Base-by-base conservation (phyloP, 64 coral and sea anemone genomes). In the Stichodactyla helianthus region DNA sequence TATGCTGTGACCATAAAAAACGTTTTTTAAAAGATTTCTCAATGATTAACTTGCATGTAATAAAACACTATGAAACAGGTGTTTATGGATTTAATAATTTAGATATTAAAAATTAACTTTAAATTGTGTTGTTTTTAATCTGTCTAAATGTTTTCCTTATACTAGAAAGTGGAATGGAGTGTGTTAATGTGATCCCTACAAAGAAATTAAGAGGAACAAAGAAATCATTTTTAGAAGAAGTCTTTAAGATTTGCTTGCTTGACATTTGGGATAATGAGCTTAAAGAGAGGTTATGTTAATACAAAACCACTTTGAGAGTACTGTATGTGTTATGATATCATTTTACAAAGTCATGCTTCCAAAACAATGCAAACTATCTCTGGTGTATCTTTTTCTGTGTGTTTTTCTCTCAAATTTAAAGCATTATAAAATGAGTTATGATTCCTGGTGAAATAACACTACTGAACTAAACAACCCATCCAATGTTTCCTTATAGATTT, bases 401-500 rank as follows among this genome's bases (percentile, higher is more conserved):
- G 5, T n/a, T 20, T 22, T 74, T 74, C 10, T 31, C 8, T 74
- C 23, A 1, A 65, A n/a, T 22, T 65, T 22, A 7, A 7, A 7
- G 20, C 62, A n/a, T n/a, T 6, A 44, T 44, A 2, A 44, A 44
- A 44, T 44, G 35, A 44, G 4, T 44, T 44, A 44, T 44, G 4
- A 44, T 44, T 44, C 35, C 35, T 44, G 35, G 35, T 44, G 35
- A 44, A 44, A 44, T 44, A 44, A 44, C 1, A 44, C 2, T 44
- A 44, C 35, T 44, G 35, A 44, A 44, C 35, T 44, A 44, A 44
- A 44, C 35, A 44, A 44, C 35, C 35, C 35, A 44, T 44, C 2
- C 0, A 44, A 44, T 27, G 8, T 31, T 74, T 10, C 0, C 25
- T 74, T n/a, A 13, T 77, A 99, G 97, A 74, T 99, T 86, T 99